phyloP scores from a whole-genome alignment of 2,888 invertebrate species.

The Sinelater perroti region DNA sequence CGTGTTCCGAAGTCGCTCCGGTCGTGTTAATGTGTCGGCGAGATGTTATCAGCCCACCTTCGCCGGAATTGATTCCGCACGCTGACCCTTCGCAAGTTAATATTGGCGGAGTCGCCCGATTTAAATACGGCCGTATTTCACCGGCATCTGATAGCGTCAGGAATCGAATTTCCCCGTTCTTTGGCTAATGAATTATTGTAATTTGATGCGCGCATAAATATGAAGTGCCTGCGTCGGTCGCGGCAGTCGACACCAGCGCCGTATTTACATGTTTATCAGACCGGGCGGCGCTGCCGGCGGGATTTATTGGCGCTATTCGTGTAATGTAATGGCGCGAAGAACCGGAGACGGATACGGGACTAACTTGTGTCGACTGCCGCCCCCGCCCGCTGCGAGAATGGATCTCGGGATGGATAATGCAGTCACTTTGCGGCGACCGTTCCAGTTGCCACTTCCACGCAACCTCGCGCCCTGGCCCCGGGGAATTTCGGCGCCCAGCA shows the following conservation, averaged over 20 bases:
- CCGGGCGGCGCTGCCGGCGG: constrained; percentile 50
- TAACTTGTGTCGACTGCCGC: constrained; percentile 51
- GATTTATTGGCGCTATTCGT: constrained; percentile 56
- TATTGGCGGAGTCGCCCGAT: constrained; percentile 44
- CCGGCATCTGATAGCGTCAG: constrained; percentile 50
- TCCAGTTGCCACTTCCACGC: constrained; percentile 39
- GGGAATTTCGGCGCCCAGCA: constrained; percentile 33
- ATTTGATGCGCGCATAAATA: constrained; percentile 57
- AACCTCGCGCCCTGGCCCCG: constrained; percentile 32
- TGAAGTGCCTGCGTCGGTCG: constrained; percentile 50
- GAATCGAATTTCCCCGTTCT: constrained; percentile 52
- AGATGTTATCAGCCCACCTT: constrained; percentile 49
- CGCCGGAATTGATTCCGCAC: constrained; percentile 53
- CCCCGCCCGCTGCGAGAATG: constrained; percentile 37
- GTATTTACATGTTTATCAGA: constrained; percentile 59
- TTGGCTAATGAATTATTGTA: constrained; percentile 57
- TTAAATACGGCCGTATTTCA: constrained; percentile 47
- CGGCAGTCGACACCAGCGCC: constrained; percentile 39
- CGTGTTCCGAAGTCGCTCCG: constrained; percentile 41
- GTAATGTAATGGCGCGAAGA: constrained; percentile 56
- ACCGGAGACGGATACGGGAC: constrained; percentile 56
- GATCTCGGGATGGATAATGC: constrained; percentile 40
- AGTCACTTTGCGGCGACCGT: constrained; percentile 41
- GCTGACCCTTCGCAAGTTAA: constrained; percentile 51
- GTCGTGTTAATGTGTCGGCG: constrained; percentile 51